phyloP scores from a whole-genome alignment of 2,888 invertebrate genomes.

The Stenodera caucasica region DNA sequence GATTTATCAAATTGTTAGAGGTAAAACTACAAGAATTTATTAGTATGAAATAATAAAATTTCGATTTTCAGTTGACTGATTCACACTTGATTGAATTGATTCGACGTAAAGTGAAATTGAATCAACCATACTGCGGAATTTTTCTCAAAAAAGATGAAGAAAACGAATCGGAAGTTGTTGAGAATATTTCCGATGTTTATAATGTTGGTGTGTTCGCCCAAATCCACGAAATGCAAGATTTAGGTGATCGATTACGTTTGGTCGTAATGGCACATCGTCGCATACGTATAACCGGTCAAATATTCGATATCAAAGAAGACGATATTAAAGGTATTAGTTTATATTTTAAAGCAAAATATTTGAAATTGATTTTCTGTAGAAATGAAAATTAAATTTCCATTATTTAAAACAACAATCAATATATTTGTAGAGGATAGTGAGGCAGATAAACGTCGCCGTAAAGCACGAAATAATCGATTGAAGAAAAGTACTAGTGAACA shows the following conservation, averaged over 20 bases:
- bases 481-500: slow-evolving; percentile 44
- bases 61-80: slow-evolving; percentile 71
- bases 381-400: slow-evolving; percentile 81
- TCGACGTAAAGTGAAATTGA: slow-evolving; percentile 89
- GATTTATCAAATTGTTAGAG: slow-evolving; percentile 97
- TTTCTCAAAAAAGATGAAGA: slow-evolving; percentile 92
- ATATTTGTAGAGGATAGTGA: slow-evolving; percentile 77
- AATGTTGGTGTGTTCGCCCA: slow-evolving; percentile 95
- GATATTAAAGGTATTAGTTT: slow-evolving; percentile 52
- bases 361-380: slow-evolving; percentile 53
- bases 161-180: slow-evolving; percentile 83
- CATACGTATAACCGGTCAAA: slow-evolving; percentile 78
- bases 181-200: slow-evolving; percentile 83
- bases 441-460: slow-evolving; percentile 61
- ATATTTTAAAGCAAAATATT: neutral
- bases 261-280: slow-evolving; percentile 95
- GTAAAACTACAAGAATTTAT: too few relatives aligned
- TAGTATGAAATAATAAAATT: neutral
- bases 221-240: slow-evolving; percentile 95
- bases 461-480: slow-evolving; percentile 52
- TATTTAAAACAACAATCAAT: slow-evolving; percentile 81
- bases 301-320: slow-evolving; percentile 72
- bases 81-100: slow-evolving; percentile 86
- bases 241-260: slow-evolving; percentile 85
- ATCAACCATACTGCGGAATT: slow-evolving; percentile 96